A percentile compares a stretch with the other conserved stretches of the same genome.
phyloP scores from a whole-genome alignment of 2,113 vertebrate species.

The Malaclemys terrapin region DNA sequence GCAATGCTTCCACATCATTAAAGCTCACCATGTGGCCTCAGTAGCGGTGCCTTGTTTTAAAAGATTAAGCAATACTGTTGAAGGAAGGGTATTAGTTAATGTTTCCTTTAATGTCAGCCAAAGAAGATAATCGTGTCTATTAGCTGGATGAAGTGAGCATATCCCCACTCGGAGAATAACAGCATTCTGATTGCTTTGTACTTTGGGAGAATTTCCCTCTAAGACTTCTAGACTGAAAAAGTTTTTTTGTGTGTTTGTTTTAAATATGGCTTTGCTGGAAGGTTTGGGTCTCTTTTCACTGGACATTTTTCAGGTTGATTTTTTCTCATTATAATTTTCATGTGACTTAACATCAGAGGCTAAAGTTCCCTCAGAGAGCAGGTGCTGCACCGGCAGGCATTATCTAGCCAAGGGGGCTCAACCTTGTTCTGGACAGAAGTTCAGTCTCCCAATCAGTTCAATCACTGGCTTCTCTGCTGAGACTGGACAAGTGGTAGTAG shows the following conservation, averaged over 20 bases:
- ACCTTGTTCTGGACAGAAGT: background rate
- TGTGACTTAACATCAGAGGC: background rate
- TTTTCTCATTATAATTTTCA: background rate
- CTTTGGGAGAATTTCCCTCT: background rate
- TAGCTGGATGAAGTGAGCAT: slow-evolving; percentile 12
- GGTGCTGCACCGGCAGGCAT: background rate
- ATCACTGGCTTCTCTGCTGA: background rate
- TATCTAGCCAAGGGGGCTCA: background rate
- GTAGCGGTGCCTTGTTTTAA: background rate
- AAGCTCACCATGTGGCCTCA: background rate
- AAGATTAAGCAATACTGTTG: background rate
- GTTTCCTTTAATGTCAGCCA: slow-evolving; percentile 24
- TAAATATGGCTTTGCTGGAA: background rate
- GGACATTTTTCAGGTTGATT: background rate
- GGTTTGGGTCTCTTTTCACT: background rate
- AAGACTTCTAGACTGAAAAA: background rate
- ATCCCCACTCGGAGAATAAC: slow-evolving; percentile 13
- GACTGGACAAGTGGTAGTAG: background rate
- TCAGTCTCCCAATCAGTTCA: background rate
- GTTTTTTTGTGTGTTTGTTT: background rate
- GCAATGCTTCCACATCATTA: background rate
- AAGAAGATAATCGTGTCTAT: slow-evolving; percentile 23
- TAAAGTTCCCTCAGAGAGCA: background rate
- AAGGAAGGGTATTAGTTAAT: slow-evolving; percentile 16
- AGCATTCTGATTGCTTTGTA: background rate